Evolutionary conservation across 2,113 vertebrate species (phyloP).

Genomic region (Zootoca vivipara): DNA sequence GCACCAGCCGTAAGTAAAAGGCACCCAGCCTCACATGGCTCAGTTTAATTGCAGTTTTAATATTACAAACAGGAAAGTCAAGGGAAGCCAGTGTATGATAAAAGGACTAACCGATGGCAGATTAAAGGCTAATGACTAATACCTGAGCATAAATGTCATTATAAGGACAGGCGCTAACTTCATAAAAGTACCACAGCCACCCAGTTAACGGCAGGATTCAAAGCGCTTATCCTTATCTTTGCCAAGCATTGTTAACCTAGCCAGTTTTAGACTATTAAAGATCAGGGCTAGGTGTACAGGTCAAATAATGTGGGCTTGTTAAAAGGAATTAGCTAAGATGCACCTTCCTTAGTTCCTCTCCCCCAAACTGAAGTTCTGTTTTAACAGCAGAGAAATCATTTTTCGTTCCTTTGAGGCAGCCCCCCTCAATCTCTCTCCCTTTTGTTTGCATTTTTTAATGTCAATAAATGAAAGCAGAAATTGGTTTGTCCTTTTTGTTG

Average conservation of each 20-base stretch:
- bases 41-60: neutral
- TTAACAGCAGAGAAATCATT: conserved; percentile 16
- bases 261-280: conserved; percentile 22
- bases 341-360: conserved; percentile 18
- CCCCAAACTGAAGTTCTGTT: conserved; percentile 19
- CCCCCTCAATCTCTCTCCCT: neutral
- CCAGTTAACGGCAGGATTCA: neutral
- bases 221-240: conserved; percentile 7
- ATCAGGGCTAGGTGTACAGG: conserved; percentile 23
- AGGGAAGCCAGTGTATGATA: neutral
- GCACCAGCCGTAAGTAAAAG: neutral
- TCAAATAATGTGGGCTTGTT: conserved; percentile 4
- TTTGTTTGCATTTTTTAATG: neutral
- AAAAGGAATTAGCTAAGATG: conserved; percentile 12
- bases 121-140: neutral
- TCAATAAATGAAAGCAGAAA: neutral
- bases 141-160: neutral
- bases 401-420: neutral
- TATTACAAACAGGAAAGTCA: neutral
- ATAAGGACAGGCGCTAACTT: neutral
- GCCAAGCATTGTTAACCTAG: neutral
- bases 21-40: neutral
- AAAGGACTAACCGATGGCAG: neutral
- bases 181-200: neutral
- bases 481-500: neutral